Percentiles rank a stretch among this genome's conserved stretches.
These are phyloP conservation scores for Cerastis leucographa DNA, from an alignment of 2,888 invertebrate species.

Conservation along the genomic window DNA sequence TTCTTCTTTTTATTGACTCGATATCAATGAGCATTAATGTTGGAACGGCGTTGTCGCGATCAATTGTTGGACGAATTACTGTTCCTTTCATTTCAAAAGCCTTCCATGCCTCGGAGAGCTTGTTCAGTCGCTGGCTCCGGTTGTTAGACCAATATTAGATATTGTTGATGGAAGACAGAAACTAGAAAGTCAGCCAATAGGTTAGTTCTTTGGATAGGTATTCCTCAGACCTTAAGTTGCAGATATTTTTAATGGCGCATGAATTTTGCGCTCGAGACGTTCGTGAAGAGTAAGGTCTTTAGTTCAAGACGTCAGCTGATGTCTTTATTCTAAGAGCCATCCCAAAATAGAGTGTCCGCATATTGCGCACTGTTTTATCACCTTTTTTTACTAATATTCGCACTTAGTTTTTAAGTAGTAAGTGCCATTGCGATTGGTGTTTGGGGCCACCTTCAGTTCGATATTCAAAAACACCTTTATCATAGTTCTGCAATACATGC, in stretches of 20 bases:
- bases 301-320: no score
- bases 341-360: no score
- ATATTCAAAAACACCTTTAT: no score
- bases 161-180: neutral
- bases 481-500: no score
- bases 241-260: neutral
- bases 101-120: neutral
- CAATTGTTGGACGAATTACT: slow-evolving; percentile 16
- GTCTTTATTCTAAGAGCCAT: no score
- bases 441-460: no score
- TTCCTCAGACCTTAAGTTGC: neutral
- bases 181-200: neutral
- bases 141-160: slow-evolving; percentile 4
- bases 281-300: no score
- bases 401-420: no score
- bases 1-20: slow-evolving; percentile 1
- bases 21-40: neutral
- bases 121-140: neutral
- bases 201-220: neutral
- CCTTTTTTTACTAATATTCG: no score
- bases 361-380: no score
- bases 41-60: slow-evolving; percentile 3
- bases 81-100: slow-evolving; percentile 5
- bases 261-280: no score
- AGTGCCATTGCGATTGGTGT: no score